Evolutionary conservation across 2,797 vertebrate genomes (phyloP), one percentile per base, ranked within the genome.

Genomic region (Cottoperca gobio): DNA sequence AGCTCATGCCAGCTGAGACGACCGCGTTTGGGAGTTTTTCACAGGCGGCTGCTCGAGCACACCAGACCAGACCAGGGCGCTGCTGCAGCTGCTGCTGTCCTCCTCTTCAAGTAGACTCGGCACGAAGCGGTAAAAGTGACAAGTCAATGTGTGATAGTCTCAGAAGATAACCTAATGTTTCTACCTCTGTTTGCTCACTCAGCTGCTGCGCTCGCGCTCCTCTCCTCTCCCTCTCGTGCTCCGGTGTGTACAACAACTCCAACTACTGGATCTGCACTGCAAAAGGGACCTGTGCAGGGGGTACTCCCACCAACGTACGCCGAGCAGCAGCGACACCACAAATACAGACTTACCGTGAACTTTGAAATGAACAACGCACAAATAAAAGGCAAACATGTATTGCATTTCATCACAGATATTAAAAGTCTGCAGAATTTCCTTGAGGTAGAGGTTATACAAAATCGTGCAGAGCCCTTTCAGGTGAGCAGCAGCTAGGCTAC

Each of bases 1-100:
- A 96, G 95, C 96, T 97, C 97, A 96, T 97, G 94, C 96, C 96
- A 93, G 94, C 94, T 89, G 90, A 91, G 86, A 76, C 89, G 70
- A 85, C 81, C 89, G 89, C 85, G 89, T 87, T 89, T 28, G 79
- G 82, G 90, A 86, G 79, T 84, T 89, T 88, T 76, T 73, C 82
- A 59, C 78, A 33, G 78, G 78, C 73, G 84, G 82, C 79, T 75
- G 83, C 70, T 66, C 72, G 85, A 76, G 73, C 81, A 66, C 58
- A 85, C 48, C 81, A 62, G 73, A 82, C 64, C 79, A 14, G 81
- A 81, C 73, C 74, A 58, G 63, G 66, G 63, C 45, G 66, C 69
- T 78, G 66, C 73, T 61, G 40, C 71, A 8, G 65, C 69, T 6
- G n/a, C 66, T 48, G 73, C 75, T 12, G 61, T 1, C 50, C 50